These are phyloP conservation scores for Aramus guarauna DNA, from an alignment of 2,113 vertebrate genomes.

Conservation along the genomic window DNA sequence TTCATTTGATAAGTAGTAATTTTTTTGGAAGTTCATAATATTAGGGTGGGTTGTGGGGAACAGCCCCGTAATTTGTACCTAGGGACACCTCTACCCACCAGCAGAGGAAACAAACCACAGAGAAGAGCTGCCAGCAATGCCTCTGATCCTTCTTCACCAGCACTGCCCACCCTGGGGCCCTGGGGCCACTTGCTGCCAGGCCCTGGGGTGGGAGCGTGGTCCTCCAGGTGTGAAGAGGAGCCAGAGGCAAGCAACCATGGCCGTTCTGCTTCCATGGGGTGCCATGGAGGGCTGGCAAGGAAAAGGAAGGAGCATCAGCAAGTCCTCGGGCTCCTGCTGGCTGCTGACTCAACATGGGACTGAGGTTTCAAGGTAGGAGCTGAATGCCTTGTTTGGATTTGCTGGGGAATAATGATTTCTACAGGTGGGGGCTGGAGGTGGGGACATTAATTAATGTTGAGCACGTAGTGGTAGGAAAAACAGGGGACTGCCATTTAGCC, in stretches of 20 bases:
- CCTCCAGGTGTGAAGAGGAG: not conserved
- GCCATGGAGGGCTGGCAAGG: not conserved
- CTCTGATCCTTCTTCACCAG: not conserved
- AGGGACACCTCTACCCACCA: not conserved
- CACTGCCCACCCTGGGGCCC: fast-evolving
- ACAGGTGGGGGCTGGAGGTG: not conserved
- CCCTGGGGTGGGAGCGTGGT: not conserved
- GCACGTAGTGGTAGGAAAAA: not conserved
- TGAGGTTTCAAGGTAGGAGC: not conserved
- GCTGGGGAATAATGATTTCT: not conserved
- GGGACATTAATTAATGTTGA: not conserved
- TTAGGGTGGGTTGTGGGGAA: not conserved
- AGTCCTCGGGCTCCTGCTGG: not conserved
- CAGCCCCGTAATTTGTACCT: not conserved
- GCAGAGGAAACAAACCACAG: not conserved
- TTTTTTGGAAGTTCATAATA: not conserved
- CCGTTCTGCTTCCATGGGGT: not conserved
- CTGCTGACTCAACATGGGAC: not conserved
- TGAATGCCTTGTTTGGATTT: not conserved
- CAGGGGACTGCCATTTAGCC: not conserved
- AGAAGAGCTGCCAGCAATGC: not conserved
- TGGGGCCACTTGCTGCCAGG: not conserved
- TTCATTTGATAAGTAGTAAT: not conserved
- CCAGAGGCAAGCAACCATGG: not conserved
- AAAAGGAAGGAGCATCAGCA: not conserved